Evolutionary conservation across 2,888 invertebrate species (phyloP).

Genomic region (Eurytoma californica): DNA sequence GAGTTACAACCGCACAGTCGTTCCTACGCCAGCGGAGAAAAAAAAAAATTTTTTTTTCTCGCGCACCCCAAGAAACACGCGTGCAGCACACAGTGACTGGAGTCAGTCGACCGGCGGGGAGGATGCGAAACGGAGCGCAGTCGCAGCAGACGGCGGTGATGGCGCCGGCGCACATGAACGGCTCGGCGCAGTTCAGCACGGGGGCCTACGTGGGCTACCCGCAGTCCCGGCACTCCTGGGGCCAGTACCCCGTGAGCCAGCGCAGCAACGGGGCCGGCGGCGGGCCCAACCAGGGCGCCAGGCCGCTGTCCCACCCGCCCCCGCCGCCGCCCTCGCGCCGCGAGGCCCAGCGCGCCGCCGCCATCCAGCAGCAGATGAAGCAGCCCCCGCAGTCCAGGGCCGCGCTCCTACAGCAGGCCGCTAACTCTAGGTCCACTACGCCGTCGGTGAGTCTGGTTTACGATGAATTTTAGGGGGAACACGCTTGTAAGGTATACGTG

Average conservation of each 20-base stretch:
- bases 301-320: slow-evolving; percentile 71
- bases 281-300: slow-evolving; percentile 38
- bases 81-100: neutral
- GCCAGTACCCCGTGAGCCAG: slow-evolving; percentile 68
- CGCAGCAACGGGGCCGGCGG: slow-evolving; percentile 55
- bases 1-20: neutral
- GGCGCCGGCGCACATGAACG: slow-evolving; percentile 75
- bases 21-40: neutral
- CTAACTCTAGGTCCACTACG: slow-evolving; percentile 64
- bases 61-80: too few relatives aligned
- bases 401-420: slow-evolving; percentile 56
- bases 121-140: slow-evolving; percentile 68
- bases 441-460: slow-evolving; percentile 70
- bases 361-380: slow-evolving; percentile 56
- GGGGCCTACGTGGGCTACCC: slow-evolving; percentile 78
- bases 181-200: slow-evolving; percentile 73
- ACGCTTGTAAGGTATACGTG: too few relatives aligned
- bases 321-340: slow-evolving; percentile 68
- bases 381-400: slow-evolving; percentile 20
- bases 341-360: slow-evolving; percentile 64
- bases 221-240: slow-evolving; percentile 74
- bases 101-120: neutral
- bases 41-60: too few relatives aligned
- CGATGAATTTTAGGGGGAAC: neutral
- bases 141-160: slow-evolving; percentile 71